Evolutionary conservation across 2,797 vertebrate species (phyloP).

Genomic region (Urophycis tenuis): DNA sequence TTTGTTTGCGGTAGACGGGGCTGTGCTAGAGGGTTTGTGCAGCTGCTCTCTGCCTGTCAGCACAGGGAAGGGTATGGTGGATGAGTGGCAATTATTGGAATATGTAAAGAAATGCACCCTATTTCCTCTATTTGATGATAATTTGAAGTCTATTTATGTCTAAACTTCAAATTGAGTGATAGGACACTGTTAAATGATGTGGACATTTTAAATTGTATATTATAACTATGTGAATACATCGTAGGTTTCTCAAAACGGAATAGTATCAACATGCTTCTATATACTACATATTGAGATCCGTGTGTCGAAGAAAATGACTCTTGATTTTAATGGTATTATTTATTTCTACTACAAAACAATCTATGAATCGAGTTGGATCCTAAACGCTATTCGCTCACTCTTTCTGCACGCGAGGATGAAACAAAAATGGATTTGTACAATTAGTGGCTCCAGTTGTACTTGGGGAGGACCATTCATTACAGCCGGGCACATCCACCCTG

Average conservation of each 20-base stretch:
- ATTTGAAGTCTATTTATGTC: neutral
- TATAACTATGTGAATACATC: neutral
- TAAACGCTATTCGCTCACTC: neutral
- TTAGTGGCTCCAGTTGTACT: slow-evolving; percentile 65
- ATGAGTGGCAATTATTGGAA: neutral
- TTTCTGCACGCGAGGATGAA: slow-evolving; percentile 26
- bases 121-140: neutral
- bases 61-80: slow-evolving; percentile 15
- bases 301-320: neutral
- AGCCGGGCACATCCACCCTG: slow-evolving; percentile 62
- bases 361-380: slow-evolving; percentile 14
- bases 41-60: slow-evolving; percentile 47
- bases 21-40: slow-evolving; percentile 58
- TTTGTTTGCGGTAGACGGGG: slow-evolving; percentile 57
- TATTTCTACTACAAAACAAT: neutral
- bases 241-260: neutral
- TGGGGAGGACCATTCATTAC: slow-evolving; percentile 65
- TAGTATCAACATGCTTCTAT: neutral
- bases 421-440: slow-evolving; percentile 60
- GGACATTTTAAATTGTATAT: neutral
- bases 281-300: neutral
- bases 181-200: neutral
- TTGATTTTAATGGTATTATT: neutral
- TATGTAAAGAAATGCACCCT: neutral
- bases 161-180: neutral